Evolutionary conservation across 2,797 vertebrate genomes (phyloP), one percentile per base, ranked within the genome.

Genomic region (Lindbergichthys nudifrons): DNA sequence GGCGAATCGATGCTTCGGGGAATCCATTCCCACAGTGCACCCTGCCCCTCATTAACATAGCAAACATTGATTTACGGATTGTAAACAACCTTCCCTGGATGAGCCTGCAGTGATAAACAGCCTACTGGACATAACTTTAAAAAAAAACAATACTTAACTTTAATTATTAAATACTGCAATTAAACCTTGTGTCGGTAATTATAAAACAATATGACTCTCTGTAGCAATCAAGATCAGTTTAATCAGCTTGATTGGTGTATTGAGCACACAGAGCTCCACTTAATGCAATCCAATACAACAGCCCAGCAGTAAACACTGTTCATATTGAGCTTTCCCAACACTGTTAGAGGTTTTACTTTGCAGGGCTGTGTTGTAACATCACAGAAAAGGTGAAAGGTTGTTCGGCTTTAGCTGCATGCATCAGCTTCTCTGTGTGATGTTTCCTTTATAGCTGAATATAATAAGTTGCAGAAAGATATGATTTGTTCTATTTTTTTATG

Each of bases 1-100:
- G 69, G 75, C 75, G 56, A 79, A 89, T 93, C 90, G 67, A 90
- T 92, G 86, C 53, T 30, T 81, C 73, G 13, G 30, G 77, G 67
- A 83, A 87, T 79, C 80, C 73, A 84, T 87, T 85, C 81, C 79
- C 82, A 88, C 75, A 77, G 84, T 86, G 81, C 85, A 83, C 67
- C 77, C 57, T 63, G 68, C 42, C 61, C 70, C 52, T 75, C 62
- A 85, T 93, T 90, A 89, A 76, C 87, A 91, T 87, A 77, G 73
- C 84, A 78, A 84, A 82, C 87, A 91, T 87, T 85, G 87, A 89
- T 89, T 84, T 78, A 78, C 10, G 13, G 71, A 75, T 70, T 19
- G 79, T 65, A 72, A 70, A 79, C 73, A 73, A 21, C 3, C 48
- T 32, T 19, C 36, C 10, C 14, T 30, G 19, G 18, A 61, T 42